Evolutionary conservation across 2,113 vertebrate species (phyloP).

Genomic region (Zeus faber): DNA sequence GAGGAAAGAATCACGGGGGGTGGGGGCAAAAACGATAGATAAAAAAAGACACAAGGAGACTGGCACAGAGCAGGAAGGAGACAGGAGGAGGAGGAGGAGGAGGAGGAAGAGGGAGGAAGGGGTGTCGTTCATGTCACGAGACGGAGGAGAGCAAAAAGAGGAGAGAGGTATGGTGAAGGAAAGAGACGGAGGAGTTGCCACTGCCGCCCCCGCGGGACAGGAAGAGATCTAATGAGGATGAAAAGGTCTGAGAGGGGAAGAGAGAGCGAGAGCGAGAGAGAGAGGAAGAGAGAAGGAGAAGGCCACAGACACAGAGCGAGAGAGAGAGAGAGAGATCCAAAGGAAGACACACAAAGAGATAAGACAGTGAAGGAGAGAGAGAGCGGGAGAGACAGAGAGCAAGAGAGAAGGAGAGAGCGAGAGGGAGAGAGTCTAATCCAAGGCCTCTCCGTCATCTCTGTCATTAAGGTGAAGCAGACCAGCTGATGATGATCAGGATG

Average conservation of each 20-base stretch:
- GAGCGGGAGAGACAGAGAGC: neutral
- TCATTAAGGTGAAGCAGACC: conserved; percentile 32
- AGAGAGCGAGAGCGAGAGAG: conserved; percentile 25
- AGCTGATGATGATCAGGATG: conserved; percentile 31
- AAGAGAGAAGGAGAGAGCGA: conserved; percentile 7
- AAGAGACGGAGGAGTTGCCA: neutral
- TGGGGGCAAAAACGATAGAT: too few species aligned
- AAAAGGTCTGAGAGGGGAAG: conserved; percentile 5
- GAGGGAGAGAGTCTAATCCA: conserved; percentile 26
- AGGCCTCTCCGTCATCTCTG: conserved; percentile 42
- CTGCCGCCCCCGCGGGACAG: conserved; percentile 9
- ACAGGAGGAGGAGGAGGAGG: too few species aligned
- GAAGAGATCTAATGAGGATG: conserved; percentile 18
- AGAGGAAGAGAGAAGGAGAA: conserved; percentile 21
- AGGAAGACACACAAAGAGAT: neutral
- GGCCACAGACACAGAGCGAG: too few species aligned
- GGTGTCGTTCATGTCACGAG: too few species aligned
- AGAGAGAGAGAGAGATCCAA: conserved; percentile 7
- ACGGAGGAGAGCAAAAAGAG: conserved; percentile 15
- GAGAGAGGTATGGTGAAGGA: conserved; percentile 24
- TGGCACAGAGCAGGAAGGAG: too few species aligned
- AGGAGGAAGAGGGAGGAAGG: too few species aligned
- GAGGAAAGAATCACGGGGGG: too few species aligned
- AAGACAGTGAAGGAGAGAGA: conserved; percentile 1
- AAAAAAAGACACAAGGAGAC: too few species aligned